These are phyloP conservation scores for Eurytoma adleriae DNA, from an alignment of 2,888 invertebrate genomes.

Conservation along the genomic window DNA sequence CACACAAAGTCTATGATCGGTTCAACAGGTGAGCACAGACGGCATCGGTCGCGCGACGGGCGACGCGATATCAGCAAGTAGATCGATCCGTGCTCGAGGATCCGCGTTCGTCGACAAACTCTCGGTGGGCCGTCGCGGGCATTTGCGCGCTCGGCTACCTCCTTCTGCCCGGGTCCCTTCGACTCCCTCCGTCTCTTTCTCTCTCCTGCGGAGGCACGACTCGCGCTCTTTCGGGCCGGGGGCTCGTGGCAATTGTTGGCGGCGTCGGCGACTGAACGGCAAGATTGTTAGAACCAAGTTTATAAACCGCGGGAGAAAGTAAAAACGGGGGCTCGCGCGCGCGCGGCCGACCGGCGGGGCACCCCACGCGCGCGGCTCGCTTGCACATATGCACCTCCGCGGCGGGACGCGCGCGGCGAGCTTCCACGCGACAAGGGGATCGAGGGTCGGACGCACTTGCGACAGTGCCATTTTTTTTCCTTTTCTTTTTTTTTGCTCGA, in stretches of 20 bases:
- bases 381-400: not conserved
- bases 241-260: slow-evolving; percentile 63
- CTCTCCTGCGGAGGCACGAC: too few relatives aligned
- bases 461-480: too few relatives aligned
- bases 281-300: slow-evolving; percentile 68
- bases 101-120: not conserved
- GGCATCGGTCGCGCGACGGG: too few relatives aligned
- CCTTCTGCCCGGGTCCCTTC: too few relatives aligned
- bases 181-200: not conserved
- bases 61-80: too few relatives aligned
- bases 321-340: slow-evolving; percentile 56
- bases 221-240: slow-evolving; percentile 16
- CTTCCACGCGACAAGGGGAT: slow-evolving; percentile 8
- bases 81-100: not conserved
- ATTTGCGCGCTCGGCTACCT: too few relatives aligned
- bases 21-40: too few relatives aligned
- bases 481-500: not conserved
- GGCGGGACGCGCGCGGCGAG: not conserved
- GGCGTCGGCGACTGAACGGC: slow-evolving; percentile 70
- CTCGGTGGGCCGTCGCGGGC: not conserved
- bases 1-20: too few relatives aligned
- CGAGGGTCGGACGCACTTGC: slow-evolving; percentile 16
- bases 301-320: slow-evolving; percentile 75
- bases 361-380: slow-evolving; percentile 28
- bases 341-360: not conserved